Evolutionary conservation across 2,797 vertebrate species (phyloP).

Genomic region (Sebastiscus tertius): DNA sequence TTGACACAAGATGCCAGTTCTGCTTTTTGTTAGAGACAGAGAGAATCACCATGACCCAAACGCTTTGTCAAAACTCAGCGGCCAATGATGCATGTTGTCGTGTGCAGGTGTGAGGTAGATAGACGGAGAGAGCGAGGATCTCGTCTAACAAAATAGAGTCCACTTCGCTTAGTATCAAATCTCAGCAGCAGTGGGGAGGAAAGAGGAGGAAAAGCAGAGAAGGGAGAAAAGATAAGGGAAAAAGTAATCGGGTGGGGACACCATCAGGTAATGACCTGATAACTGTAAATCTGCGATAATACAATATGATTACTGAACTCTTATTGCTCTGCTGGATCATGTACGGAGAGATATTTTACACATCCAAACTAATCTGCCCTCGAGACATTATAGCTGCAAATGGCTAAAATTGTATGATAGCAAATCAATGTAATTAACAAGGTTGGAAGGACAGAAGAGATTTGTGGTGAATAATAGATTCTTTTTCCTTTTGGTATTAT

Average conservation of each 20-base stretch:
- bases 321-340: constrained; percentile 18
- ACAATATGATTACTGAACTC: constrained; percentile 27
- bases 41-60: constrained; percentile 1
- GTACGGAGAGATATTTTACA: constrained; percentile 31
- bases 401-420: background rate
- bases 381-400: background rate
- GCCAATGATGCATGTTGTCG: background rate
- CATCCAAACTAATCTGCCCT: constrained; percentile 25
- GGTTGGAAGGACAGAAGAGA: background rate
- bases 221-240: background rate
- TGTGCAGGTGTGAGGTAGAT: background rate
- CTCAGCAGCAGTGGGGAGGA: background rate
- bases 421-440: constrained; percentile 29
- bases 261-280: constrained; percentile 44
- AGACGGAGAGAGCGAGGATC: background rate
- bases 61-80: constrained; percentile 4
- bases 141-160: constrained; percentile 6
- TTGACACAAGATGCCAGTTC: background rate
- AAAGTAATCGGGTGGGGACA: constrained; percentile 22
- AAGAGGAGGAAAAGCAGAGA: background rate
- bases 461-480: background rate
- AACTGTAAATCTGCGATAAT: constrained; percentile 34
- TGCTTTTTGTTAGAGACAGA: background rate
- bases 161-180: constrained; percentile 20
- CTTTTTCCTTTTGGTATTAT: background rate